These are phyloP conservation scores for Corapipo altera DNA, from an alignment of 2,113 vertebrate species.

Conservation along the genomic window DNA sequence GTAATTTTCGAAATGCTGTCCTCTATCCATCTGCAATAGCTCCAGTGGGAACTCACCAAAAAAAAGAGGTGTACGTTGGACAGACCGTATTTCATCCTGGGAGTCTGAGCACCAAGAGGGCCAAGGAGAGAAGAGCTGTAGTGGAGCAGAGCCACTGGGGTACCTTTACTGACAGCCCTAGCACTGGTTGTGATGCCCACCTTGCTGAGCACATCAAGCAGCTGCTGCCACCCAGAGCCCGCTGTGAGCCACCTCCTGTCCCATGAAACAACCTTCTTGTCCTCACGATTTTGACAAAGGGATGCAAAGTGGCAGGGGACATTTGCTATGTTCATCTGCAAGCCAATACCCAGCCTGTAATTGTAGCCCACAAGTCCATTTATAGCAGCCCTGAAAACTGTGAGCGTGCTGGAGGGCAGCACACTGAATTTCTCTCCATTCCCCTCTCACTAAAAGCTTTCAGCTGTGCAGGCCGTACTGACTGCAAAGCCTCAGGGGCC, in stretches of 20 bases:
- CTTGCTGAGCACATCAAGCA: accelerated
- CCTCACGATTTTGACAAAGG: background rate
- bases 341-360: conserved; percentile 2
- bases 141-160: background rate
- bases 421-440: background rate
- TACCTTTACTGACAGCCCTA: background rate
- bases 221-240: background rate
- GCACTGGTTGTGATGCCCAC: accelerated
- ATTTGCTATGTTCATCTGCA: background rate
- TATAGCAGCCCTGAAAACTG: background rate
- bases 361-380: background rate
- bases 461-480: background rate
- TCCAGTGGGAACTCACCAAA: background rate
- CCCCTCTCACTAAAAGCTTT: background rate
- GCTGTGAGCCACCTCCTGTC: background rate
- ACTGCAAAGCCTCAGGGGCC: background rate
- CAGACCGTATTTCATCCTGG: background rate
- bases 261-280: background rate
- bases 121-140: background rate
- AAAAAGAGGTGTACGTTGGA: background rate
- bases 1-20: background rate
- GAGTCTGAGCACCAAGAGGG: background rate
- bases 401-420: background rate
- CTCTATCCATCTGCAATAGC: background rate
- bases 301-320: background rate